Conservation (phyloP, 2,797 vertebrate species). For the Thalassophryne amazonica region DNA sequence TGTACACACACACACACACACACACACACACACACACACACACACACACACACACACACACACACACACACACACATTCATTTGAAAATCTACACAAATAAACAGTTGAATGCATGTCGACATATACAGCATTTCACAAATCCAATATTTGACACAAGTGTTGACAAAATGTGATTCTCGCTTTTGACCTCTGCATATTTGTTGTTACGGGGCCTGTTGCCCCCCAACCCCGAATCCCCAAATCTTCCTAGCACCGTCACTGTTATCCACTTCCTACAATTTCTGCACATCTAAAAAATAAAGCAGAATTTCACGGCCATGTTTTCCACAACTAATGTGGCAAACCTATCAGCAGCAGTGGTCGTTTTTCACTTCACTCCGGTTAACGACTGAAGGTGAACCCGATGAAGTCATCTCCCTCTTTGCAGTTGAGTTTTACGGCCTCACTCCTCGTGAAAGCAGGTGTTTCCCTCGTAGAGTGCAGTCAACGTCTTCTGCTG, state of each 20-base stretch:
- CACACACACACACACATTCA: slow-evolving; percentile 4
- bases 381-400: not conserved
- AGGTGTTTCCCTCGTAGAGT: slow-evolving; percentile 57
- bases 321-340: slow-evolving; percentile 26
- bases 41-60: not conserved
- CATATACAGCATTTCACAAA: no score
- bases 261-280: no score
- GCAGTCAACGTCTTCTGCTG: slow-evolving; percentile 22
- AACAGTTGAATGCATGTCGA: no score
- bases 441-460: slow-evolving; percentile 26
- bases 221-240: no score
- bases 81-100: slow-evolving; percentile 14
- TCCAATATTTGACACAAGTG: no score
- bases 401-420: slow-evolving; percentile 27
- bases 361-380: slow-evolving; percentile 3
- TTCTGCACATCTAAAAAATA: no score
- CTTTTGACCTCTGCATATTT: no score
- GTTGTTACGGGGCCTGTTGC: no score
- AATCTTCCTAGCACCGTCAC: no score
- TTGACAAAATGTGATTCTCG: no score
- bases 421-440: not conserved
- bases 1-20: slow-evolving; percentile 22
- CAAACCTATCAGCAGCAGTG: slow-evolving; percentile 18
- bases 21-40: slow-evolving; percentile 12
- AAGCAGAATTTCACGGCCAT: not conserved